A percentile compares a stretch with the other conserved stretches of the same genome.
These are phyloP conservation scores for Romanogobio albipinnatus DNA, from an alignment of 2,113 vertebrate genomes.

Conservation along the genomic window DNA sequence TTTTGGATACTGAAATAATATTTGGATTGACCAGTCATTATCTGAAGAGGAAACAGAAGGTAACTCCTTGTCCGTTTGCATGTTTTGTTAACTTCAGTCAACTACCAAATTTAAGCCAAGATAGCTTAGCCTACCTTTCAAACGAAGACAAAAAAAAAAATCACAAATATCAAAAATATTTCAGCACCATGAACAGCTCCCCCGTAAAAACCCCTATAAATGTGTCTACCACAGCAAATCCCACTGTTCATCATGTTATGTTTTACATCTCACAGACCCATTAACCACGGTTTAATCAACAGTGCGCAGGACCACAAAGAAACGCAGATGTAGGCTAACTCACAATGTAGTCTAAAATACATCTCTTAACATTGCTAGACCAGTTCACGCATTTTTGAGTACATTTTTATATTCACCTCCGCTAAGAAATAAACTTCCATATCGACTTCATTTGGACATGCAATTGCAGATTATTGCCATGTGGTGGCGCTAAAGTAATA, in stretches of 20 bases:
- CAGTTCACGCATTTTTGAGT: not conserved
- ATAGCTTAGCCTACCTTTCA: not conserved
- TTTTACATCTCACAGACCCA: not conserved
- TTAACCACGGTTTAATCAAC: not conserved
- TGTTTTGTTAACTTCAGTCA: not conserved
- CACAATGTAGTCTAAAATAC: not conserved
- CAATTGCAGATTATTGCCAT: not conserved
- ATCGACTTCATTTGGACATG: not conserved
- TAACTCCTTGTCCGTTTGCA: constrained; percentile 37
- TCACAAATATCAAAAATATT: not conserved
- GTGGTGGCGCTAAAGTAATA: constrained; percentile 33
- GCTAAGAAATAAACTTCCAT: not conserved
- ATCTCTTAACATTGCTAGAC: not conserved
- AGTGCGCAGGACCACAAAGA: not conserved
- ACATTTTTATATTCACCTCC: not conserved
- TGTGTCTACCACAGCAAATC: not conserved
- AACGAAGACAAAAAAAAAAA: not conserved
- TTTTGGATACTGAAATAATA: constrained; percentile 82
- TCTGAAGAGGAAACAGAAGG: constrained; percentile 80
- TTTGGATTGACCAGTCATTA: constrained; percentile 85
- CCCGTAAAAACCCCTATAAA: not conserved
- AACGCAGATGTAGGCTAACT: not conserved
- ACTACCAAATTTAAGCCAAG: not conserved
- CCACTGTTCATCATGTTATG: not conserved
- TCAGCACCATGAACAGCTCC: constrained; percentile 25